Conservation (phyloP, 2,888 invertebrate genomes). For the Himalopsyche kuldschensis region DNA sequence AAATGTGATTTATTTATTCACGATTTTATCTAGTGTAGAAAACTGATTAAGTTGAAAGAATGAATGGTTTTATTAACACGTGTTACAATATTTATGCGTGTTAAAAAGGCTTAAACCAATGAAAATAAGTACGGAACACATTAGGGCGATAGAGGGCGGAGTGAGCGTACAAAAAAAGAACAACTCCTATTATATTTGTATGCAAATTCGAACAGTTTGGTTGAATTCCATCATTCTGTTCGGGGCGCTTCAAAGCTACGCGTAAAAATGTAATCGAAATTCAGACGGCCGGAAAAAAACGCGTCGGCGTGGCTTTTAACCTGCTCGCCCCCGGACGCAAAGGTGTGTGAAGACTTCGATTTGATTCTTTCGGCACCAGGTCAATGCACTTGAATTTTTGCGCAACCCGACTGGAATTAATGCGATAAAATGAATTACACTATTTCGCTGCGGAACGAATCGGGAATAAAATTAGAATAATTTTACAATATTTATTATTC, state of each 20-base stretch:
- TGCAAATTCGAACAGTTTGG: constrained; percentile 26
- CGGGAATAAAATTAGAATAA: no score
- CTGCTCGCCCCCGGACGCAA: background rate
- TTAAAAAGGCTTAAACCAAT: no score
- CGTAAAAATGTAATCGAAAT: constrained; percentile 28
- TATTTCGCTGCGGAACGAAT: background rate
- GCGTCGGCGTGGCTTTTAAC: background rate
- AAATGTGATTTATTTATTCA: no score
- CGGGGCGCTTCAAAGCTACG: constrained; percentile 11
- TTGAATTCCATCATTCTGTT: constrained; percentile 25
- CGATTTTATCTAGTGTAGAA: no score
- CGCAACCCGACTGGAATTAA: background rate
- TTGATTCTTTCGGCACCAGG: background rate
- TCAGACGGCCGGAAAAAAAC: constrained; percentile 13
- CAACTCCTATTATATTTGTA: constrained; percentile 22
- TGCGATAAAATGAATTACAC: background rate
- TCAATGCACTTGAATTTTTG: background rate
- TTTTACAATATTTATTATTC: no score
- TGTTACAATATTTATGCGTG: no score
- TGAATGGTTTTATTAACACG: no score
- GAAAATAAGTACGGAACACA: background rate
- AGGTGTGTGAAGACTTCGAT: background rate
- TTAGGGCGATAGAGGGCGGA: background rate
- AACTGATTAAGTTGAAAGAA: no score
- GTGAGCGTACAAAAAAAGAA: background rate